Evolutionary conservation across 2,113 vertebrate species (phyloP).

Genomic region (Speoplatyrhinus poulsoni): DNA sequence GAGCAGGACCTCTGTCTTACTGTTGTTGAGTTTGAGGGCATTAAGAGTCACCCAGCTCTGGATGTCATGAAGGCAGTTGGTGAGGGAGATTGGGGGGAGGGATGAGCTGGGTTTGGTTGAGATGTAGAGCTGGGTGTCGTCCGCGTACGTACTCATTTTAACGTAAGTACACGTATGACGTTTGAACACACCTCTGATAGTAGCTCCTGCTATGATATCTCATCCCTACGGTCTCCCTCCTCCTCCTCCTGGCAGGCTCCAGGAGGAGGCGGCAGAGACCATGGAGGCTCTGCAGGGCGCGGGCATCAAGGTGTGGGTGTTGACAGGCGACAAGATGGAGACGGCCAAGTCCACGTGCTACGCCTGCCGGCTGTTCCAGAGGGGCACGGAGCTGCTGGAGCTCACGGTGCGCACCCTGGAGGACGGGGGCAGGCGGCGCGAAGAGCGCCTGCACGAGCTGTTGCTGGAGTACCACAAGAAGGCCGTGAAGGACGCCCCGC

Average conservation of each 20-base stretch:
- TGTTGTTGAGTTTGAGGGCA: no score
- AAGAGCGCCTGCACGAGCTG: constrained; percentile 87
- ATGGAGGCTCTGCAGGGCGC: constrained; percentile 92
- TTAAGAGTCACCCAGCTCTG: no score
- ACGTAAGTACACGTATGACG: no score
- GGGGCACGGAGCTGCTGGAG: constrained; percentile 89
- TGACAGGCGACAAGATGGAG: constrained; percentile 98
- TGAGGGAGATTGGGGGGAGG: no score
- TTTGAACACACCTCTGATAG: no score
- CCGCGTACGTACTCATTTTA: no score
- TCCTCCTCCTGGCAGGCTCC: constrained; percentile 76
- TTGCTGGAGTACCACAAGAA: constrained; percentile 89
- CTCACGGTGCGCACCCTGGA: constrained; percentile 86
- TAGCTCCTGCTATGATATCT: no score
- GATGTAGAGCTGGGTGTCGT: no score
- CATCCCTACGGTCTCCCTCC: background rate
- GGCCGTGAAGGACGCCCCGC: constrained; percentile 84
- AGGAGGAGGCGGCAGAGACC: constrained; percentile 92
- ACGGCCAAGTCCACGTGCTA: constrained; percentile 97
- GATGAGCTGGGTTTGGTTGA: no score
- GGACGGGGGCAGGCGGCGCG: constrained; percentile 74
- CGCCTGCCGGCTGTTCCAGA: constrained; percentile 91
- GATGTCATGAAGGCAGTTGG: no score
- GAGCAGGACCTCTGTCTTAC: no score
- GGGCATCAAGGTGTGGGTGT: constrained; percentile 96